phyloP scores from a whole-genome alignment of 2,113 vertebrate genomes.

The Atrichornis clamosus region DNA sequence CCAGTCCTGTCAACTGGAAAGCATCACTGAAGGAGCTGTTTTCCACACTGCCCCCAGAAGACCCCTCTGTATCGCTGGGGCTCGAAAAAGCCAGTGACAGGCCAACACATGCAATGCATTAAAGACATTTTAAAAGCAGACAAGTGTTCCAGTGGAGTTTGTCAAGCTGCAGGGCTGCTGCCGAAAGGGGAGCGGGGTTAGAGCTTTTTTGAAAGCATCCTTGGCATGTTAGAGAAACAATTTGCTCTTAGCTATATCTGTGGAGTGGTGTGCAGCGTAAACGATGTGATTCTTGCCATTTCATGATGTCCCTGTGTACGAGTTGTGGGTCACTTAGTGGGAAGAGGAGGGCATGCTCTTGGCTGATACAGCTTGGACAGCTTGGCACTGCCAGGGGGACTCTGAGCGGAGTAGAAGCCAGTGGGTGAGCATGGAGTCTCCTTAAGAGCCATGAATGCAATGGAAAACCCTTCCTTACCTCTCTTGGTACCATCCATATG shows the following conservation, averaged over 20 bases:
- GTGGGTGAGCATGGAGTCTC: background rate
- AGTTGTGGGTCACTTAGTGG: fast-evolving
- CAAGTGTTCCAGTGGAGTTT: background rate
- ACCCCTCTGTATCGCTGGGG: background rate
- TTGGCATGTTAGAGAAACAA: background rate
- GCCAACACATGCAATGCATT: background rate
- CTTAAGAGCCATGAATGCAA: background rate
- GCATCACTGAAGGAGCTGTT: background rate
- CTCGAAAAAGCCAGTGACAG: background rate
- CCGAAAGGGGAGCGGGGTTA: background rate
- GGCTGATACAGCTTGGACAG: background rate
- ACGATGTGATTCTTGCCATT: fast-evolving
- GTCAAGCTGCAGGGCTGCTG: background rate
- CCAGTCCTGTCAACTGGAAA: background rate
- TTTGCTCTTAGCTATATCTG: background rate
- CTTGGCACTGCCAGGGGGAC: background rate
- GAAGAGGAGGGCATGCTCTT: background rate
- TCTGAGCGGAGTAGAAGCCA: background rate
- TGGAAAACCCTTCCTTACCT: background rate
- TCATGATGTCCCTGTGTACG: background rate
- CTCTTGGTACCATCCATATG: background rate
- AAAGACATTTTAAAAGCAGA: background rate
- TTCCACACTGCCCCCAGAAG: background rate
- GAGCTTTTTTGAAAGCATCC: background rate
- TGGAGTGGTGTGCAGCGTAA: background rate